Percentiles rank a stretch among this genome's conserved stretches.
phyloP scores from a whole-genome alignment of 2,113 vertebrate species.

The Puma concolor region DNA sequence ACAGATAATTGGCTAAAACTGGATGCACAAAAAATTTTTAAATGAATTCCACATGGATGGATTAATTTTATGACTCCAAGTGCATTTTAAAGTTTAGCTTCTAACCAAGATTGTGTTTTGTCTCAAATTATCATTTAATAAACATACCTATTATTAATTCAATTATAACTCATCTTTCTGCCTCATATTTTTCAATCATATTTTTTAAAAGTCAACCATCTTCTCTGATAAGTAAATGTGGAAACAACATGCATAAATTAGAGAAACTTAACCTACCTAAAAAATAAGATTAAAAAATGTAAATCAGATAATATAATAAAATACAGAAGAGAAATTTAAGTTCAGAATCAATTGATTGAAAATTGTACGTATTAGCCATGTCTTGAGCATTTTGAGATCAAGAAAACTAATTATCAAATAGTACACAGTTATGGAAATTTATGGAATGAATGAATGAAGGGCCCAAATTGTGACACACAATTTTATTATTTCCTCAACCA shows the following conservation, averaged over 20 bases:
- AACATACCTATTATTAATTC: background rate
- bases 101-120: background rate
- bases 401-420: constrained; percentile 15
- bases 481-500: background rate
- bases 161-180: background rate
- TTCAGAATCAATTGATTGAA: background rate
- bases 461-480: background rate
- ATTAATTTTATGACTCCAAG: background rate
- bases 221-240: background rate
- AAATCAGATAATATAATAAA: background rate
- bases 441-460: background rate
- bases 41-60: background rate
- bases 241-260: background rate
- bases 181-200: background rate
- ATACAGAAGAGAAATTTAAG: background rate
- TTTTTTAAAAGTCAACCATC: background rate
- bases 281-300: background rate
- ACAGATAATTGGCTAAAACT: background rate
- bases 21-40: background rate
- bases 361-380: background rate
- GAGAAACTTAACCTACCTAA: background rate
- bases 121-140: background rate
- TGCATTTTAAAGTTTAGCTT: background rate
- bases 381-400: background rate
- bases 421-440: background rate